phyloP scores from a whole-genome alignment of 2,113 vertebrate species.

The Poeciliopsis occidentalis region DNA sequence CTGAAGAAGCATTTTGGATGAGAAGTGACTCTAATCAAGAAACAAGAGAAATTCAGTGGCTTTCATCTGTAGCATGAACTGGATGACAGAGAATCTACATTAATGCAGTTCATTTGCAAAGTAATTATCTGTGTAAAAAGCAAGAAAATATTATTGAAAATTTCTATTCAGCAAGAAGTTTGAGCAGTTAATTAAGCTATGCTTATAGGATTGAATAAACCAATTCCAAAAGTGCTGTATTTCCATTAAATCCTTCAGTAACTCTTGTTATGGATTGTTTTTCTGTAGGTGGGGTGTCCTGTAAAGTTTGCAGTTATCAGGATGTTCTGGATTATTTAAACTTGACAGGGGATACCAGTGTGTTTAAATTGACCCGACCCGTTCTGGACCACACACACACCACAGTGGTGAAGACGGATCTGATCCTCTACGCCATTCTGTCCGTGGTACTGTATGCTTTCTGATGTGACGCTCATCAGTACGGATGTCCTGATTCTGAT shows the following conservation, averaged over 20 bases:
- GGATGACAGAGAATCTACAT: neutral
- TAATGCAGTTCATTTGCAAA: neutral
- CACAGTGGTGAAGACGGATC: conserved; percentile 61
- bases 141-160: neutral
- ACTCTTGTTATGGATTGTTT: neutral
- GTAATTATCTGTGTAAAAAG: neutral
- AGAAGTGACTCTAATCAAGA: no score
- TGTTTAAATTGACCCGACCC: conserved; percentile 64
- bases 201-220: neutral
- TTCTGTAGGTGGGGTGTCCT: conserved; percentile 23
- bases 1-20: no score
- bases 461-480: neutral
- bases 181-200: neutral
- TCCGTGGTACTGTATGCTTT: conserved; percentile 61
- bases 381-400: conserved; percentile 65
- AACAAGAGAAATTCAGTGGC: no score
- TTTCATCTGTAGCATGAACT: neutral
- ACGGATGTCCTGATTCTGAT: neutral
- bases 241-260: neutral
- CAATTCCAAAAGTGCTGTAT: neutral
- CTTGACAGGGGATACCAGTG: conserved; percentile 51
- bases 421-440: conserved; percentile 71
- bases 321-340: conserved; percentile 75
- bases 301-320: conserved; percentile 66
- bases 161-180: neutral